Percentiles rank a stretch among this genome's conserved stretches.
Conservation (phyloP, 2,113 vertebrate species). For the Dipodomys ordii region DNA sequence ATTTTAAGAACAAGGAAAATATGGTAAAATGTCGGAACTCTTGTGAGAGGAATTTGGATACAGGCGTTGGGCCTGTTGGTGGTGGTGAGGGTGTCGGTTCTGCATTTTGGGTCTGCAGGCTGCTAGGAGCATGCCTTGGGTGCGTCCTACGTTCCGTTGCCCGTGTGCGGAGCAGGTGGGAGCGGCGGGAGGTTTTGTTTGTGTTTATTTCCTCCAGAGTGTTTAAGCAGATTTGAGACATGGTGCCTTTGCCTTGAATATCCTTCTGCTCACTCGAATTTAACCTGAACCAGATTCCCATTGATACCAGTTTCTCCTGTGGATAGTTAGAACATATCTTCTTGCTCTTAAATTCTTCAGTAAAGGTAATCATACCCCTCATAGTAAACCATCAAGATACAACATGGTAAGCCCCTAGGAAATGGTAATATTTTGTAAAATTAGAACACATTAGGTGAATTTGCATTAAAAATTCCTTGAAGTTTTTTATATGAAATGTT, state of each 20-base stretch:
- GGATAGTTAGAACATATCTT: constrained; percentile 14
- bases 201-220: neutral
- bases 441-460: constrained; percentile 3
- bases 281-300: neutral
- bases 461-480: neutral
- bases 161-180: neutral
- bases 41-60: neutral
- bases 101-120: neutral
- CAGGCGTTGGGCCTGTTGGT: too few species aligned
- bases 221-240: neutral
- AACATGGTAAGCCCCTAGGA: neutral
- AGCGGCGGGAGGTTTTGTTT: neutral
- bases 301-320: neutral
- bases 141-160: neutral
- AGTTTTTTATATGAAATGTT: neutral
- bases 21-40: neutral
- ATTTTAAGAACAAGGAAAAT: neutral
- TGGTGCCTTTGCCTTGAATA: constrained; percentile 8
- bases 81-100: too few species aligned
- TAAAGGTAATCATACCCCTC: neutral
- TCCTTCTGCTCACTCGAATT: neutral
- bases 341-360: neutral
- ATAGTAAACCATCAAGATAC: neutral
- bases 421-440: constrained; percentile 15
- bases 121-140: neutral